These are phyloP conservation scores for Pampusana beccarii DNA, from an alignment of 2,113 vertebrate genomes.

Conservation along the genomic window DNA sequence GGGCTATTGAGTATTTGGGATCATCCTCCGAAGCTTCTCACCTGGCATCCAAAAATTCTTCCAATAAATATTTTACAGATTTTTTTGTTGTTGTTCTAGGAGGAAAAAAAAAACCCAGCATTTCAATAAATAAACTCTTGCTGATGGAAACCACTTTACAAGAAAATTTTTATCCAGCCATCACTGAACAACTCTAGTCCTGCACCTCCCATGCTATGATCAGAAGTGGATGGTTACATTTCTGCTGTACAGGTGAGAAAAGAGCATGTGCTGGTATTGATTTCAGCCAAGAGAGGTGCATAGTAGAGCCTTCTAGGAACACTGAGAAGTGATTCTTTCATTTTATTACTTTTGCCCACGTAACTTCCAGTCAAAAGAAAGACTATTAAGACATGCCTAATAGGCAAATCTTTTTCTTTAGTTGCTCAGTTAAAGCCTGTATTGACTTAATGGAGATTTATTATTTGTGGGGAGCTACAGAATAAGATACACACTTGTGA, in stretches of 20 bases:
- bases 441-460: not conserved
- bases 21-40: not conserved
- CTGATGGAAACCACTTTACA: not conserved
- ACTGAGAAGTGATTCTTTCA: not conserved
- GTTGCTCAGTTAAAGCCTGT: not conserved
- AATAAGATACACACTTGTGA: not conserved
- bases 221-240: not conserved
- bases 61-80: not conserved
- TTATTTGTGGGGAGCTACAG: not conserved
- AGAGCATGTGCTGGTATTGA: not conserved
- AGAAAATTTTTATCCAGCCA: not conserved
- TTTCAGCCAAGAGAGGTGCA: not conserved
- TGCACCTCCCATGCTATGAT: not conserved
- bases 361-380: not conserved
- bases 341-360: not conserved
- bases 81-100: not conserved
- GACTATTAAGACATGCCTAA: not conserved
- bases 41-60: not conserved
- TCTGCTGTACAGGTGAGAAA: not conserved
- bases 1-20: not conserved
- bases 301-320: not conserved
- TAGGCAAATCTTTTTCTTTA: not conserved
- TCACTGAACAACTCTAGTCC: not conserved
- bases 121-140: not conserved
- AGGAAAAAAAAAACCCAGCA: too few species aligned